Evolutionary conservation across 2,797 vertebrate genomes (phyloP).

Genomic region (Eleutherodactylus coqui): DNA sequence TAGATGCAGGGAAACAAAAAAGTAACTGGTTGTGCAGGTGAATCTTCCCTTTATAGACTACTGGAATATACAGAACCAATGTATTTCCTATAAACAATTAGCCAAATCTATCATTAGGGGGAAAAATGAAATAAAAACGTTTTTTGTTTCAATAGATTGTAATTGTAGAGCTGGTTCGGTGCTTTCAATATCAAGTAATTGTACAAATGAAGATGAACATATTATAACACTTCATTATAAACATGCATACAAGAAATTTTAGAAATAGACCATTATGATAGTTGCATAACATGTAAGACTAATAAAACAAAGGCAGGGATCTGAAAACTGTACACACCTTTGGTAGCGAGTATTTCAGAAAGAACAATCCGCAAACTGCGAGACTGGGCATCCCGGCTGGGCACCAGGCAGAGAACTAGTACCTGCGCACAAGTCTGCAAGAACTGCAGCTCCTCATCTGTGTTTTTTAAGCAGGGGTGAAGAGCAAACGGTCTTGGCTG

Average conservation of each 20-base stretch:
- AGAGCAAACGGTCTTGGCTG: conserved; percentile 87
- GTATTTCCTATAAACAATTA: neutral
- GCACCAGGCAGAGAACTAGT: conserved; percentile 90
- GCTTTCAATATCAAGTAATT: neutral
- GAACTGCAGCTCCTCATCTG: conserved; percentile 89
- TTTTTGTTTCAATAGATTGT: too few species aligned
- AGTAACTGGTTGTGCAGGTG: neutral
- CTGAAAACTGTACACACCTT: conserved; percentile 75
- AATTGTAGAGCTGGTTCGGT: too few species aligned
- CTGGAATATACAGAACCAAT: neutral
- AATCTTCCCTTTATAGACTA: neutral
- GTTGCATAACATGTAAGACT: neutral
- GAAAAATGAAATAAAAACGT: too few species aligned
- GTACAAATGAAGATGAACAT: neutral
- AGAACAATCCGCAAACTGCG: conserved; percentile 91
- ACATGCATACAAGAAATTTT: neutral
- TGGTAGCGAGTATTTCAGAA: conserved; percentile 92
- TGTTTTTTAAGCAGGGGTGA: conserved; percentile 86
- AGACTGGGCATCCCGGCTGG: conserved; percentile 89
- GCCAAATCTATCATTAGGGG: neutral
- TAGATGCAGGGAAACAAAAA: neutral
- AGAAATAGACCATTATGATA: neutral
- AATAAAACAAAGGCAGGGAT: neutral
- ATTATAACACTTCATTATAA: neutral
- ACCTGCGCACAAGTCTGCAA: conserved; percentile 91